phyloP scores from a whole-genome alignment of 2,888 invertebrate genomes.

The Calliopum simillimum region DNA sequence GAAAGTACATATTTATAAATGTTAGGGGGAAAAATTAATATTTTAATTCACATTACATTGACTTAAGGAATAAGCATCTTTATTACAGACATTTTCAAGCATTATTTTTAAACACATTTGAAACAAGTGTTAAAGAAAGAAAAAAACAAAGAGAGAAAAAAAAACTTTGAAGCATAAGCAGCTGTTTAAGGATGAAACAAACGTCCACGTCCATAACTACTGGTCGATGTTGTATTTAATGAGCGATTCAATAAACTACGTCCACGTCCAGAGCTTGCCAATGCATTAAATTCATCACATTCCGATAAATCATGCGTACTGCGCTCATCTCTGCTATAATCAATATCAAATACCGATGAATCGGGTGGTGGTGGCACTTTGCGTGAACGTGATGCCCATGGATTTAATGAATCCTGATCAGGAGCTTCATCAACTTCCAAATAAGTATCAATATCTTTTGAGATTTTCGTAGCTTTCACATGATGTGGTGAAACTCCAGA shows the following conservation, averaged over 20 bases:
- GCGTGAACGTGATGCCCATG: constrained; percentile 50
- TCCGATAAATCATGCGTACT: constrained; percentile 40
- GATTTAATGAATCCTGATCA: constrained; percentile 45
- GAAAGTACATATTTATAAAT: too few relatives aligned
- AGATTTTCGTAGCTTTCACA: background rate
- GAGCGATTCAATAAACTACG: constrained; percentile 38
- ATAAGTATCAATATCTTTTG: constrained; percentile 1
- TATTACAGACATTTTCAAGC: too few relatives aligned
- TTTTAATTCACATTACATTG: too few relatives aligned
- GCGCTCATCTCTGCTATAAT: constrained; percentile 35
- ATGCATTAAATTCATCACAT: constrained; percentile 44
- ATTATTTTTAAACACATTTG: too few relatives aligned
- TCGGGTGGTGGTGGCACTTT: constrained; percentile 50
- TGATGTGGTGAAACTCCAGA: background rate
- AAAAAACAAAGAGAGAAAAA: background rate
- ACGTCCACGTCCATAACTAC: constrained; percentile 44
- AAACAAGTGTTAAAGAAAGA: background rate
- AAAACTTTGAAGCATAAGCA: background rate
- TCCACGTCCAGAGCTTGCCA: constrained; percentile 49
- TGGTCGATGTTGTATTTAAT: constrained; percentile 22
- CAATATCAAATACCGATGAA: constrained; percentile 48
- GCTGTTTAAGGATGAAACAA: constrained; percentile 29
- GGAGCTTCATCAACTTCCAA: constrained; percentile 33
- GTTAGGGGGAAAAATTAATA: too few relatives aligned
- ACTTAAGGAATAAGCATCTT: too few relatives aligned